Evolutionary conservation across 2,113 vertebrate species (phyloP).

Genomic region (Atherinomorus stipes): DNA sequence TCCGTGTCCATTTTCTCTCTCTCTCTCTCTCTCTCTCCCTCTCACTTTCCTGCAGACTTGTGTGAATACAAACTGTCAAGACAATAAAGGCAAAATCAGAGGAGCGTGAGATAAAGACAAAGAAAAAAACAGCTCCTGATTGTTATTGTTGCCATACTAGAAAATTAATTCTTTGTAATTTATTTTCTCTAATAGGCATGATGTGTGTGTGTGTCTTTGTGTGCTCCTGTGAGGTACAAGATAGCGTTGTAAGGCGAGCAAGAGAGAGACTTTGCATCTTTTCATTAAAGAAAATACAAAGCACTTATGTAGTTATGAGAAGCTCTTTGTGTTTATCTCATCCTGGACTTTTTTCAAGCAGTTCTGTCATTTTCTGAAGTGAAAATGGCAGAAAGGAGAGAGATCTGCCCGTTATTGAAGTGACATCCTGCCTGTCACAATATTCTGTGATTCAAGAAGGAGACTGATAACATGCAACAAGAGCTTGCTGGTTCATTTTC

Average conservation of each 20-base stretch:
- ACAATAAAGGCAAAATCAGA: conserved; percentile 32
- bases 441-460: conserved; percentile 37
- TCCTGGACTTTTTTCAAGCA: conserved; percentile 15
- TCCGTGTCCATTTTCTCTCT: conserved; percentile 6
- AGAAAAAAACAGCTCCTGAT: conserved; percentile 32
- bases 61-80: conserved; percentile 1
- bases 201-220: not conserved
- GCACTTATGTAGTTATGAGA: conserved; percentile 34
- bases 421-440: conserved; percentile 33
- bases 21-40: no score
- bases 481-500: conserved; percentile 39
- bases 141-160: conserved; percentile 49
- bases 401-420: conserved; percentile 43
- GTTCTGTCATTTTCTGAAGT: conserved; percentile 7
- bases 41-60: not conserved
- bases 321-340: conserved; percentile 19
- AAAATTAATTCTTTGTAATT: conserved; percentile 66
- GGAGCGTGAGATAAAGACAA: conserved; percentile 4
- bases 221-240: conserved; percentile 8
- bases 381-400: conserved; percentile 46
- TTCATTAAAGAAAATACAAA: conserved; percentile 48
- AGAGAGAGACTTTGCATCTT: conserved; percentile 10
- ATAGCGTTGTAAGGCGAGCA: conserved; percentile 10
- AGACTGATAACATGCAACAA: conserved; percentile 31
- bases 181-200: conserved; percentile 21